phyloP scores from a whole-genome alignment of 1,140 invertebrate genomes.

The Drosophila repleta region DNA sequence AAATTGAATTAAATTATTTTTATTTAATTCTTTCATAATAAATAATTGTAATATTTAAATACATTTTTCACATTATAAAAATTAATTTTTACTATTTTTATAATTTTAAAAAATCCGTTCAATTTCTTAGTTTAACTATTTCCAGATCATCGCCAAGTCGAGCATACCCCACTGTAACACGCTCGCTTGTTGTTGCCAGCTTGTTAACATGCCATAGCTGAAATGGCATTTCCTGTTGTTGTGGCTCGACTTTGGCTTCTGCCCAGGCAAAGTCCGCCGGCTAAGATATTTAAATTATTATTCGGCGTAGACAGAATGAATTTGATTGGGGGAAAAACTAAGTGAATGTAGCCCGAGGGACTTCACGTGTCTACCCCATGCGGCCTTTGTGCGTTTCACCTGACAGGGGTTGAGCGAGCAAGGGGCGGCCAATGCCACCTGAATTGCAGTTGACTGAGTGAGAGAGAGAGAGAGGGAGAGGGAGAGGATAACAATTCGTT shows the following conservation, averaged over 20 bases:
- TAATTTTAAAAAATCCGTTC: too few species aligned
- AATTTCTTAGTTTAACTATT: too few species aligned
- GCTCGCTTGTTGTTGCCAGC: constrained; percentile 38
- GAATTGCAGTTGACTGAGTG: too few species aligned
- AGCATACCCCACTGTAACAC: neutral
- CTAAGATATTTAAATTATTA: constrained; percentile 77
- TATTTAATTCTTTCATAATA: too few species aligned
- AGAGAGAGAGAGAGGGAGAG: neutral
- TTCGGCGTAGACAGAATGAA: constrained; percentile 66
- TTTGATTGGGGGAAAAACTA: constrained; percentile 68
- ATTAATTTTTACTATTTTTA: too few species aligned
- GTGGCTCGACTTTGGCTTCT: constrained; percentile 10
- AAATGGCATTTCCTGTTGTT: constrained; percentile 73
- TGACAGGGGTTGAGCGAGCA: neutral
- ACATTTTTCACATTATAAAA: too few species aligned
- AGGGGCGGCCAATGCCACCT: neutral
- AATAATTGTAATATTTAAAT: too few species aligned
- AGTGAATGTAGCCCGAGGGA: constrained; percentile 53
- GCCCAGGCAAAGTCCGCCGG: constrained; percentile 25
- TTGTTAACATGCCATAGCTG: constrained; percentile 69
- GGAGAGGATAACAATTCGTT: constrained; percentile 17
- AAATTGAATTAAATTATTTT: too few species aligned
- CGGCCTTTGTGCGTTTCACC: constrained; percentile 20
- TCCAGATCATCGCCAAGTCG: neutral
- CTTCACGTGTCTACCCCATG: constrained; percentile 18